Conservation (phyloP, 2,113 vertebrate genomes). For the Notiomystis cincta region DNA sequence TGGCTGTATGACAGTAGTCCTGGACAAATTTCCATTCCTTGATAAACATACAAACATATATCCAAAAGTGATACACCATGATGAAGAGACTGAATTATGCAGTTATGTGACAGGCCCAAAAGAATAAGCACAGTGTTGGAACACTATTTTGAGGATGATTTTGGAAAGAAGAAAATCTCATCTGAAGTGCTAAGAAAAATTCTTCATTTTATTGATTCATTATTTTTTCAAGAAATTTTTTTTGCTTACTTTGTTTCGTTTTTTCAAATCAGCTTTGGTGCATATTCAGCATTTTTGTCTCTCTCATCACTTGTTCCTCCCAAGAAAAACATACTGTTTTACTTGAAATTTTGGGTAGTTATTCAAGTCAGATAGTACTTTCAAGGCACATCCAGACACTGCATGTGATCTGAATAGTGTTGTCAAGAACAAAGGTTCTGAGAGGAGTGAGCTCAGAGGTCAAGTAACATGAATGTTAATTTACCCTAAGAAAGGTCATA, state of each 20-base stretch:
- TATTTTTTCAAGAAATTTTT: background rate
- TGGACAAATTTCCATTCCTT: background rate
- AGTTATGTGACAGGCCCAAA: background rate
- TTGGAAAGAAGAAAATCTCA: background rate
- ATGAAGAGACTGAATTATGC: background rate
- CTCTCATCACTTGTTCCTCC: background rate
- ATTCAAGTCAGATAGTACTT: background rate
- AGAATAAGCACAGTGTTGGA: background rate
- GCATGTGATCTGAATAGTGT: background rate
- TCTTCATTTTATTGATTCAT: background rate
- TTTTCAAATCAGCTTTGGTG: background rate
- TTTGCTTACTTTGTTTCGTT: fast-evolving
- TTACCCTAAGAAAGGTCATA: background rate
- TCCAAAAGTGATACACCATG: background rate
- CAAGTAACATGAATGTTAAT: background rate
- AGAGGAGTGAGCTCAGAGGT: background rate
- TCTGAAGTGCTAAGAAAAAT: background rate
- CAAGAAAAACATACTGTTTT: background rate
- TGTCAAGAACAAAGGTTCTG: background rate
- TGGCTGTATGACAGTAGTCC: background rate
- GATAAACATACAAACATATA: no score
- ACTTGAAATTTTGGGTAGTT: background rate
- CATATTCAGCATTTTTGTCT: background rate
- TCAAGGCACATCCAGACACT: background rate
- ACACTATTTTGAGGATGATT: background rate